Conservation (phyloP, 2,113 vertebrate species). For the Candoia aspera region DNA sequence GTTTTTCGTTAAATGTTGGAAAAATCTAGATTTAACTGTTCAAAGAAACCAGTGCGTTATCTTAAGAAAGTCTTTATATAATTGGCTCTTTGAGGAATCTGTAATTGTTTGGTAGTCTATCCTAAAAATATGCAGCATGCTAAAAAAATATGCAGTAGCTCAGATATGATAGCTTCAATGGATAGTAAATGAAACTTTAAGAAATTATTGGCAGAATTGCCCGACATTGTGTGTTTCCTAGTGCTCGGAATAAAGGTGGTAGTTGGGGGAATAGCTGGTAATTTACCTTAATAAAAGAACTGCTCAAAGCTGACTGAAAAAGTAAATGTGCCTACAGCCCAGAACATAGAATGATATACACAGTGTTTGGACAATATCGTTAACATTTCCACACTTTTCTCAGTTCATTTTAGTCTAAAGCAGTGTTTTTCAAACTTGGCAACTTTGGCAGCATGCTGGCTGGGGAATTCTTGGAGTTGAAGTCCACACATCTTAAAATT, state of each 20-base stretch:
- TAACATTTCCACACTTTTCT: background rate
- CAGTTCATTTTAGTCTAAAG: background rate
- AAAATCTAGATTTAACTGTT: background rate
- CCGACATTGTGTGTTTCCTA: background rate
- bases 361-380: background rate
- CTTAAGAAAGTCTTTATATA: background rate
- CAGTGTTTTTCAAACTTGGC: background rate
- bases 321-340: background rate
- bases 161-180: background rate
- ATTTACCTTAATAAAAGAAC: too few species aligned
- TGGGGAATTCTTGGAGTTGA: background rate
- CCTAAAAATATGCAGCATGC: background rate
- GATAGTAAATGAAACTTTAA: too few species aligned
- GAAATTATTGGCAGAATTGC: background rate
- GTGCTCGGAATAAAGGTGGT: background rate
- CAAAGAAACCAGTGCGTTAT: conserved; percentile 4
- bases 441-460: background rate
- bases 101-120: background rate
- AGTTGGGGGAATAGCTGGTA: background rate
- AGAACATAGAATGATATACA: background rate
- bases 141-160: background rate
- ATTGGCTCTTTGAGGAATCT: background rate
- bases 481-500: background rate
- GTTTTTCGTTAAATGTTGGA: background rate
- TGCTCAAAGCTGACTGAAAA: background rate